These are phyloP conservation scores for Oceanites oceanicus DNA, from an alignment of 2,113 vertebrate species.

Conservation along the genomic window DNA sequence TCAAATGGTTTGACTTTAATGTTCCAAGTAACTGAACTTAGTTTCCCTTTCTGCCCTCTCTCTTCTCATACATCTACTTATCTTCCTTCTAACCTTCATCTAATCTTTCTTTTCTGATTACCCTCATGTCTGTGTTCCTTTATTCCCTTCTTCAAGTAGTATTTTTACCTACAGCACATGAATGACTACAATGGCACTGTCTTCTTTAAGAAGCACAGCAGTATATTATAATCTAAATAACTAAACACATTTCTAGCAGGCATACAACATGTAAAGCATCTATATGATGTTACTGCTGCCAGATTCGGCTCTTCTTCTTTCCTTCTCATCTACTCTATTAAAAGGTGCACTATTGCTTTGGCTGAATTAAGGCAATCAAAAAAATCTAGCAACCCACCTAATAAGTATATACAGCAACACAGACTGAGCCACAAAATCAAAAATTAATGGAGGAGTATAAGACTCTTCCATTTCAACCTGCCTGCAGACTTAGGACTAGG, in stretches of 20 bases:
- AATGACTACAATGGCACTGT: neutral
- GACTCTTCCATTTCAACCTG: neutral
- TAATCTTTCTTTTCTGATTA: neutral
- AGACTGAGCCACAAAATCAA: neutral
- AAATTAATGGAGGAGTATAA: neutral
- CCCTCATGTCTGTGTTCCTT: neutral
- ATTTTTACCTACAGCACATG: neutral
- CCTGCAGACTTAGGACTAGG: neutral
- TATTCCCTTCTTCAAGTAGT: neutral
- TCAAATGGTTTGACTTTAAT: neutral
- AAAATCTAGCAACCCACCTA: neutral
- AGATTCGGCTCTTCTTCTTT: neutral
- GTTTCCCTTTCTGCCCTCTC: neutral
- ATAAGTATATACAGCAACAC: neutral
- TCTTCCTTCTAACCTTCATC: neutral
- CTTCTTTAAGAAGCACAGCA: neutral
- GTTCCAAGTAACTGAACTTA: neutral
- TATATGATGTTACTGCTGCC: fast-evolving
- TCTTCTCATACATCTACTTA: neutral
- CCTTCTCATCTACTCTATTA: neutral
- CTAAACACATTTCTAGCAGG: neutral
- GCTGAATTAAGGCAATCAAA: neutral
- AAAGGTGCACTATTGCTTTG: neutral
- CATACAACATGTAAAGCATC: neutral
- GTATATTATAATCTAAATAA: neutral